phyloP scores from a whole-genome alignment of 2,888 invertebrate genomes.

The Synergus gifuensis region DNA sequence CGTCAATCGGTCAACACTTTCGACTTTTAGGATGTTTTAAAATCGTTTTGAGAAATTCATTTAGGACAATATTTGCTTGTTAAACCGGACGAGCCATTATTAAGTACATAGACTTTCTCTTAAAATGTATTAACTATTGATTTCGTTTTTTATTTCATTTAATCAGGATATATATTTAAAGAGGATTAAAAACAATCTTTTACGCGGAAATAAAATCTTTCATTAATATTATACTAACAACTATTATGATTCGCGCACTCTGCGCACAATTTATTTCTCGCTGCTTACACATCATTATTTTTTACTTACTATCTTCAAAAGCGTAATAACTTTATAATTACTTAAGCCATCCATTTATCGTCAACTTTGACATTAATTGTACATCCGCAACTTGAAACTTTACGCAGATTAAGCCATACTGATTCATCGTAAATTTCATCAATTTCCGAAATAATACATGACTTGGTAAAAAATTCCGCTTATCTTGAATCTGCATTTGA shows the following conservation, averaged over 20 bases:
- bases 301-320: neutral
- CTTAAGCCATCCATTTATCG: neutral
- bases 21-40: neutral
- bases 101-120: neutral
- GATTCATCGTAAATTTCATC: neutral
- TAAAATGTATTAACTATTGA: neutral
- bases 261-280: too few relatives aligned
- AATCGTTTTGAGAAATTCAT: neutral
- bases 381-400: slow-evolving; percentile 2
- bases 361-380: slow-evolving; percentile 17
- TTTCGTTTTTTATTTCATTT: neutral
- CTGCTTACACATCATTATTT: neutral
- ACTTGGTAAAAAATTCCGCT: neutral
- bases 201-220: neutral
- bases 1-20: neutral
- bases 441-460: slow-evolving; percentile 2
- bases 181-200: too few relatives aligned
- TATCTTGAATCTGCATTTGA: neutral
- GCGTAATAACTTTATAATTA: neutral
- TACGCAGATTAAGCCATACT: slow-evolving; percentile 2
- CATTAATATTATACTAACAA: neutral
- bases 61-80: neutral
- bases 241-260: too few relatives aligned
- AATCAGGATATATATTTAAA: too few relatives aligned
- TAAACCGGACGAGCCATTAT: neutral